phyloP scores from a whole-genome alignment of 1,140 invertebrate species.

The Sinonovacula constricta region DNA sequence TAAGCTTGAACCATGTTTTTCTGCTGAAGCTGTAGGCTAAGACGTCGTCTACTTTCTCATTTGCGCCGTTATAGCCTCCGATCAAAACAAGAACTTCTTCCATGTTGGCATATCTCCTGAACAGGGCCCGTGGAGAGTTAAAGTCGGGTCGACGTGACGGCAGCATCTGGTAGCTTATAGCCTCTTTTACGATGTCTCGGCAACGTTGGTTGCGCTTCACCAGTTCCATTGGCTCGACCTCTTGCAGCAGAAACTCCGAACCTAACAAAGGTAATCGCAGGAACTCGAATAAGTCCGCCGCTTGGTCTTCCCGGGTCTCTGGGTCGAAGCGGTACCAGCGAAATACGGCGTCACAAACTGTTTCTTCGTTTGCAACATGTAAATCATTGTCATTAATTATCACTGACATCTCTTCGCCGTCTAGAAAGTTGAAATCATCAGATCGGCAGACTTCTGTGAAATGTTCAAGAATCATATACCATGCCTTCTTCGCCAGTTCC shows the following conservation, averaged over 20 bases:
- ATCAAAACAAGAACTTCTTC: conserved; percentile 67
- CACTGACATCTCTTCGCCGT: conserved; percentile 61
- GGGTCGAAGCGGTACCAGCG: conserved; percentile 62
- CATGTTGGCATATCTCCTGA: conserved; percentile 62
- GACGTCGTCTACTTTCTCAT: conserved; percentile 62
- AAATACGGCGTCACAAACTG: conserved; percentile 69
- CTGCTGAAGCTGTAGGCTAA: conserved; percentile 65
- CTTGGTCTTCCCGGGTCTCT: conserved; percentile 55
- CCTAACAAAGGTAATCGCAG: conserved; percentile 64
- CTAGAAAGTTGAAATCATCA: conserved; percentile 62
- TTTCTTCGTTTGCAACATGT: conserved; percentile 64
- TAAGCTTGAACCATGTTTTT: conserved; percentile 65
- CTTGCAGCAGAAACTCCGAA: conserved; percentile 67
- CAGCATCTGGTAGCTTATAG: conserved; percentile 71
- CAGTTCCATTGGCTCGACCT: conserved; percentile 61
- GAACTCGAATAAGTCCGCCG: conserved; percentile 61
- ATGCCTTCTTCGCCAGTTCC: conserved; percentile 58
- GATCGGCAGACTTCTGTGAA: conserved; percentile 62
- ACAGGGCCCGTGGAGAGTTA: conserved; percentile 65
- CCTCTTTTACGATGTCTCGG: conserved; percentile 68
- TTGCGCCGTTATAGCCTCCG: conserved; percentile 63
- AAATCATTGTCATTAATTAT: conserved; percentile 67
- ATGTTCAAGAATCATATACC: conserved; percentile 61
- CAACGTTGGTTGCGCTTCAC: conserved; percentile 58
- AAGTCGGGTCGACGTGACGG: conserved; percentile 66